phyloP scores from a whole-genome alignment of 2,888 invertebrate genomes.

The Leptopterna dolabrata region DNA sequence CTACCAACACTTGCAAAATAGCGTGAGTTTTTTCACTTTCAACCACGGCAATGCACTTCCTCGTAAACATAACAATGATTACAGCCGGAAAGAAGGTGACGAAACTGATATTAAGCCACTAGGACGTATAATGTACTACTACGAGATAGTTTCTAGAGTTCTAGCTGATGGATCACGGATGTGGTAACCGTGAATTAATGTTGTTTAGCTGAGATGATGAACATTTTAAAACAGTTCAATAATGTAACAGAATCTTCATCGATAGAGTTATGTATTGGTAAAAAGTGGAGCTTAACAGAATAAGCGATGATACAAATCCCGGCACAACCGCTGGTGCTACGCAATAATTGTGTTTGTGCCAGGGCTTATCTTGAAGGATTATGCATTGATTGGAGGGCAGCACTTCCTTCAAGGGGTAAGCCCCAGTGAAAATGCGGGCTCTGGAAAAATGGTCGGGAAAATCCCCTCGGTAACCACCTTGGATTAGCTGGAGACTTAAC shows the following conservation, averaged over 20 bases:
- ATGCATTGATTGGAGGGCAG: constrained; percentile 25
- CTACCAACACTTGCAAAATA: too few relatives aligned
- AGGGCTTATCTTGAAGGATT: constrained; percentile 21
- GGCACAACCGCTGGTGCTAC: neutral
- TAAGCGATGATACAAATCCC: neutral
- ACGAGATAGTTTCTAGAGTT: too few relatives aligned
- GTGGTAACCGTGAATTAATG: too few relatives aligned
- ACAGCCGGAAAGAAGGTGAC: too few relatives aligned
- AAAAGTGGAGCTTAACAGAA: neutral
- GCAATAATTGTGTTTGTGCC: constrained; percentile 18
- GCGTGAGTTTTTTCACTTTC: too few relatives aligned
- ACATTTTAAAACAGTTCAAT: too few relatives aligned
- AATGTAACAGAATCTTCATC: neutral
- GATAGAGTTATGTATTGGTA: neutral
- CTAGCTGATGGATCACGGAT: too few relatives aligned
- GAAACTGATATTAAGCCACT: too few relatives aligned
- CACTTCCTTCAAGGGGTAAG: neutral
- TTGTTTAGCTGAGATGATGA: too few relatives aligned
- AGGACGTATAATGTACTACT: too few relatives aligned
- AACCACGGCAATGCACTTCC: too few relatives aligned
- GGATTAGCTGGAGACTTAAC: neutral
- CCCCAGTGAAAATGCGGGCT: constrained; percentile 14
- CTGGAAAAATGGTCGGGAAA: constrained; percentile 7
- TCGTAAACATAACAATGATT: too few relatives aligned
- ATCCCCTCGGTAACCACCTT: neutral